These are phyloP conservation scores for Nycteola revayana DNA, from an alignment of 2,888 invertebrate genomes.

Conservation along the genomic window DNA sequence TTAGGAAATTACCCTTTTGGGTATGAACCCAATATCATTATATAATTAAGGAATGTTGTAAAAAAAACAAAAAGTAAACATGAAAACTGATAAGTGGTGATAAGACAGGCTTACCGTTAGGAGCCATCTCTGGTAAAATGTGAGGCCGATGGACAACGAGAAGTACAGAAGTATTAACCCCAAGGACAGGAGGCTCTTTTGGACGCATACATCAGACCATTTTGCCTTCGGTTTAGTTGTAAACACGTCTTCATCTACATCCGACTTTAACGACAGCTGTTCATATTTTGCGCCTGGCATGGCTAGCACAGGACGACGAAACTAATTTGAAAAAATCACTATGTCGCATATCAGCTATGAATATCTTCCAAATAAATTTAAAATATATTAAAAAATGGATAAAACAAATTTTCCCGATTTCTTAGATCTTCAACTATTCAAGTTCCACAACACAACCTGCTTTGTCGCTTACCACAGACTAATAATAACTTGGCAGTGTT, in stretches of 20 bases:
- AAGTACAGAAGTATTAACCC: constrained; percentile 91
- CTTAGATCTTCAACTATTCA: neutral
- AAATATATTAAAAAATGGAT: constrained; percentile 20
- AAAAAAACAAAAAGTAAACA: constrained; percentile 8
- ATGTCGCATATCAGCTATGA: constrained; percentile 56
- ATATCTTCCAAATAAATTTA: constrained; percentile 13
- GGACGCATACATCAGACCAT: constrained; percentile 65
- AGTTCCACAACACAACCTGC: too few species aligned
- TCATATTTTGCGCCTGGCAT: constrained; percentile 73
- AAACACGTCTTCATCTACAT: constrained; percentile 64
- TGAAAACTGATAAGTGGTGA: constrained; percentile 9
- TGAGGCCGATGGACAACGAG: constrained; percentile 95
- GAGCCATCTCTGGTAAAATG: constrained; percentile 98
- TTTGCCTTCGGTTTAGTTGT: constrained; percentile 58
- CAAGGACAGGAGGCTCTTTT: constrained; percentile 64
- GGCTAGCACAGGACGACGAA: constrained; percentile 39
- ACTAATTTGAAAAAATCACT: constrained; percentile 34
- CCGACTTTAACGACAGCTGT: constrained; percentile 71
- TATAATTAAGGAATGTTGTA: constrained; percentile 9
- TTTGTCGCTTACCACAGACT: constrained; percentile 14
- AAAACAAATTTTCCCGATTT: constrained; percentile 17
- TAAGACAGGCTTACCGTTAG: constrained; percentile 86
- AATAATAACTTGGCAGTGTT: constrained; percentile 3
- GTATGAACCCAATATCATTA: too few species aligned
- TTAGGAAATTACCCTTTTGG: too few species aligned